Base-by-base conservation (phyloP, 2,797 vertebrate genomes). In the Spinus pinus region DNA sequence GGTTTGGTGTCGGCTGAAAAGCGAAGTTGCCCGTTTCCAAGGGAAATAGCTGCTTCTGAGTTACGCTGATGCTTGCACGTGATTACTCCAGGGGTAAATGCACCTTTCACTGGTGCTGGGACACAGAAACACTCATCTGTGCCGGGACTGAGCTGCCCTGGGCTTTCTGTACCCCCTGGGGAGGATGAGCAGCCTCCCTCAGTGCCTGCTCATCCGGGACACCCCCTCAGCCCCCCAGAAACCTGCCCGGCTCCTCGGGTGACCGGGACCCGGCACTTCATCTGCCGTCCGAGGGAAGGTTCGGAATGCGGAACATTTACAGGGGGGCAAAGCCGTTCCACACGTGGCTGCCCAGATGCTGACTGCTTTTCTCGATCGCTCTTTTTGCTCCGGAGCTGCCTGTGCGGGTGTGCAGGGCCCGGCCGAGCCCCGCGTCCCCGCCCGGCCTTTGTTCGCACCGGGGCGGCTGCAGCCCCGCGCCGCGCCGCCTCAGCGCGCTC, bases 211-310 rank as follows among this genome's bases (percentile, higher is more conserved):
- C 37, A 54, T 9, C 31, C 0, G 0, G 22, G 25, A 42, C 12
- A 41, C 1, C 2, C 27, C 22, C n/a, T 3, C 1, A 23, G 54
- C 7, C 8, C 33, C 31, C 42, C 58, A 0, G 27, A 41, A 39
- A 39, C 56, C 47, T 4, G 41, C 49, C 47, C 1, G 1, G 66
- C 58, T 78, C 42, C 42, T 39, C 27, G 0, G 0, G 21, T 1
- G 1, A 50, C 12, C n/a, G 5, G 58, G 10, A 56, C 49, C 35
- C 4, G 30, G 58, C 31, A 6, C 64, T 54, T 35, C 1, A 0
- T 10, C 72, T 8, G 50, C 13, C 31, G 12, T 18, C 13, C 1
- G 5, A 2, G 22, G 37, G n/a, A 57, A 56, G 27, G 30, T 23
- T 72, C 37, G 49, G n/a, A 42, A 58, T 39, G 54, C 1, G 0